A percentile compares a stretch with the other conserved stretches of the same genome.
Conservation (phyloP, 1,140 invertebrate species). For the Drosophila obscura region DNA sequence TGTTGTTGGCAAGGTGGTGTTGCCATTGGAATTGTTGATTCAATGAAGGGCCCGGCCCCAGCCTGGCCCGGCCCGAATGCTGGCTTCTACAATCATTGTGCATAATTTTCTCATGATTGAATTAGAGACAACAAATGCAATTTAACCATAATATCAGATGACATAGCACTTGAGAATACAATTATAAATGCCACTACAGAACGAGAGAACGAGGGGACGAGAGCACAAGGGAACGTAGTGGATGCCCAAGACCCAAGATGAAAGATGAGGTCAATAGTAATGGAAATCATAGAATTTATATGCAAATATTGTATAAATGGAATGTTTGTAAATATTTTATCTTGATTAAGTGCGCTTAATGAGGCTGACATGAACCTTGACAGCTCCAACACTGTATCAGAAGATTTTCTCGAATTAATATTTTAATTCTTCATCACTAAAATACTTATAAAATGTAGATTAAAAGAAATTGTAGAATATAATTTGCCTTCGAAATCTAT, state of each 20-base stretch:
- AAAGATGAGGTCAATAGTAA: neutral
- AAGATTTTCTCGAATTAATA: no score
- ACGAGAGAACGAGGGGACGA: no score
- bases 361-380: no score
- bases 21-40: slow-evolving; percentile 20
- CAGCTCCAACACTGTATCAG: no score
- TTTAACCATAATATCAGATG: slow-evolving; percentile 5
- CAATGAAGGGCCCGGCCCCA: neutral
- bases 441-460: no score
- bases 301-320: neutral
- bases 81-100: slow-evolving; percentile 26
- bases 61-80: neutral
- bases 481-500: no score
- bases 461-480: no score
- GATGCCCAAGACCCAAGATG: no score
- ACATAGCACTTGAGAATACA: slow-evolving; percentile 4
- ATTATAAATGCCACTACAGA: neutral
- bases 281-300: neutral
- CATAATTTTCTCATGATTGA: slow-evolving; percentile 47
- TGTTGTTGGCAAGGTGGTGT: slow-evolving; percentile 42
- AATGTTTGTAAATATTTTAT: slow-evolving; percentile 8
- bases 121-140: slow-evolving; percentile 31
- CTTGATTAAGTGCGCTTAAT: neutral
- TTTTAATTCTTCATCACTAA: no score
- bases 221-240: no score